Evolutionary conservation across 2,888 invertebrate genomes (phyloP), one percentile per base, ranked within the genome.

Genomic region (Trissoscelio sp.): DNA sequence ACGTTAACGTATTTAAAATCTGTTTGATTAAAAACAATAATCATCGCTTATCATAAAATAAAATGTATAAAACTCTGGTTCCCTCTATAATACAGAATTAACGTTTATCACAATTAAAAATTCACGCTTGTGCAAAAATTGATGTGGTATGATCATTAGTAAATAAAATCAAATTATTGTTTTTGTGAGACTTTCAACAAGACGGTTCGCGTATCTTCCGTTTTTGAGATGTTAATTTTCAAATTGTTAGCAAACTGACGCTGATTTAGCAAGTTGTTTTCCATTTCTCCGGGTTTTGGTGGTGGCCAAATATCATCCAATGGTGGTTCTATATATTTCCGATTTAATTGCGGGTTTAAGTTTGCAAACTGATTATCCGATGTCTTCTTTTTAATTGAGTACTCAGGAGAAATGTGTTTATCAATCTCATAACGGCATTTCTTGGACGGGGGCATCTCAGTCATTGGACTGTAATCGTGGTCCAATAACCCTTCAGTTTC

Each of bases 281-380:
- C 89, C 0, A 2, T 0, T 34, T 77, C 72, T 14, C 85, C 86
- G 0, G 89, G 89, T 79, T 89, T 90, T 58, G 92, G 93, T 0
- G 94, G 94, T 0, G 94, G 94, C 93, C 93, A 93, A 85, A 93
- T 93, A 83, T 94, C 94, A 84, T 94, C 94, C 66, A 94, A 92
- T 2, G 94, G 93, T 3, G 94, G 92, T 87, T 94, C 94, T 44
- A 93, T 92, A 90, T 93, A 94, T 0, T 93, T 86, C 58, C 85
- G 81, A 3, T 39, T 70, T 11, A 51, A 24, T 9, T 85, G 87
- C 9, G 74, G 66, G 2, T 83, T 82, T 1, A 69, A 20, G 0
- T 42, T 16, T 2, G 22, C 14, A 4, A 42, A 57, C 3, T 87
- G 86, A 9, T 83, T 69, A 20, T 83, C 84, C 24, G 70, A 58